phyloP scores from a whole-genome alignment of 2,888 invertebrate genomes.

The Lottia scabra region DNA sequence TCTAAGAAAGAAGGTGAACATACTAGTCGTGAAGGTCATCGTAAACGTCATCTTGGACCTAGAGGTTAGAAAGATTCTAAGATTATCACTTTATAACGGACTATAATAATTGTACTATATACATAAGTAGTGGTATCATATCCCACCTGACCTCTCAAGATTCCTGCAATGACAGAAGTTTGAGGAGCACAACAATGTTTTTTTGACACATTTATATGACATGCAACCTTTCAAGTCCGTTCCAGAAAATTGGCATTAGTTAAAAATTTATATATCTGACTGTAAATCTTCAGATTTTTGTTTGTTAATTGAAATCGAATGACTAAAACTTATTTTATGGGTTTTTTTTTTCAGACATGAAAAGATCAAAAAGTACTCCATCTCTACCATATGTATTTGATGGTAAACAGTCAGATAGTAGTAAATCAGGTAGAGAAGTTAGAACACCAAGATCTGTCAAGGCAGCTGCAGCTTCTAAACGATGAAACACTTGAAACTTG shows the following conservation, averaged over 20 bases:
- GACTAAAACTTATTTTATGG: slow-evolving; percentile 6
- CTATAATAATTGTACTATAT: too few relatives aligned
- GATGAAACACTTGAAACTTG: not conserved
- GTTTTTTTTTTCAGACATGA: slow-evolving; percentile 51
- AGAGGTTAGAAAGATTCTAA: slow-evolving; percentile 43
- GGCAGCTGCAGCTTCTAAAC: not conserved
- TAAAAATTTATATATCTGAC: too few relatives aligned
- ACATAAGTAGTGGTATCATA: too few relatives aligned
- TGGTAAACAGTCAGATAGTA: slow-evolving; percentile 28
- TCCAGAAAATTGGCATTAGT: too few relatives aligned
- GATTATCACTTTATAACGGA: too few relatives aligned
- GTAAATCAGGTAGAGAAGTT: not conserved
- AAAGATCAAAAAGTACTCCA: slow-evolving; percentile 61
- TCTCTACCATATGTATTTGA: slow-evolving; percentile 60
- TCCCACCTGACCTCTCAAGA: too few relatives aligned
- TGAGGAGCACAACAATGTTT: too few relatives aligned
- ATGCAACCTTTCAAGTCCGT: too few relatives aligned
- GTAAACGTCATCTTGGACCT: slow-evolving; percentile 53
- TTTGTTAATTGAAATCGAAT: too few relatives aligned
- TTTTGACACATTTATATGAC: too few relatives aligned
- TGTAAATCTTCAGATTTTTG: too few relatives aligned
- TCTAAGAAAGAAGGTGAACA: slow-evolving; percentile 48
- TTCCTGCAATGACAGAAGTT: too few relatives aligned
- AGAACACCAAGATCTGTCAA: not conserved
- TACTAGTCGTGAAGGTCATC: slow-evolving; percentile 58